These are phyloP conservation scores for Chaetodon trifasciatus DNA, from an alignment of 2,797 vertebrate genomes.

Conservation along the genomic window DNA sequence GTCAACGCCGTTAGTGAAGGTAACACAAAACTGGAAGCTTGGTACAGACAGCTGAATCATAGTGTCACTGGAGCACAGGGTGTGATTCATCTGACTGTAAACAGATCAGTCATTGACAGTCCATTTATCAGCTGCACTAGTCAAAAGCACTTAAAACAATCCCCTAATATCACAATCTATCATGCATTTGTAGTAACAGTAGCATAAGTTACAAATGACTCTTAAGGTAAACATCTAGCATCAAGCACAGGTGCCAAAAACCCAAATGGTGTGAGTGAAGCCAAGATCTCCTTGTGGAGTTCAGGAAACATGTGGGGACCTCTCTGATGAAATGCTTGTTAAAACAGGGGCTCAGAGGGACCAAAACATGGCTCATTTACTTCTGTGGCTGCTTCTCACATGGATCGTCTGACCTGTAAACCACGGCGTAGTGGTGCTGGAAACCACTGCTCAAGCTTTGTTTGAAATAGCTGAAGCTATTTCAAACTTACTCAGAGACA, in stretches of 20 bases:
- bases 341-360: constrained; percentile 42
- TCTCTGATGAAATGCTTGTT: constrained; percentile 32
- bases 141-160: constrained; percentile 40
- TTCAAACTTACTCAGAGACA: constrained; percentile 47
- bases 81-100: constrained; percentile 58
- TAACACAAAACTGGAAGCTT: constrained; percentile 21
- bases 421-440: constrained; percentile 37
- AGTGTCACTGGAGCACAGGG: constrained; percentile 9
- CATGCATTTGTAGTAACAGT: constrained; percentile 27
- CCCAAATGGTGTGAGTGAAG: constrained; percentile 19
- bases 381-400: constrained; percentile 51
- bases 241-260: constrained; percentile 39
- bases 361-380: constrained; percentile 49
- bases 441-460: constrained; percentile 55
- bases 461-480: constrained; percentile 43
- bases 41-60: constrained; percentile 57
- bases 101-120: constrained; percentile 45
- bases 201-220: constrained; percentile 29
- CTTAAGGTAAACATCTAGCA: constrained; percentile 40
- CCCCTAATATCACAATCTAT: constrained; percentile 22
- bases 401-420: constrained; percentile 63
- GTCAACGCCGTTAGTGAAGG: constrained; percentile 15
- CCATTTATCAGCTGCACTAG: constrained; percentile 23
- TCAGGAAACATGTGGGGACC: constrained; percentile 29
- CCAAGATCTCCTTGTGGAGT: constrained; percentile 13